Conservation (phyloP, 2,797 vertebrate species). For the Enteromius trimaculatus region DNA sequence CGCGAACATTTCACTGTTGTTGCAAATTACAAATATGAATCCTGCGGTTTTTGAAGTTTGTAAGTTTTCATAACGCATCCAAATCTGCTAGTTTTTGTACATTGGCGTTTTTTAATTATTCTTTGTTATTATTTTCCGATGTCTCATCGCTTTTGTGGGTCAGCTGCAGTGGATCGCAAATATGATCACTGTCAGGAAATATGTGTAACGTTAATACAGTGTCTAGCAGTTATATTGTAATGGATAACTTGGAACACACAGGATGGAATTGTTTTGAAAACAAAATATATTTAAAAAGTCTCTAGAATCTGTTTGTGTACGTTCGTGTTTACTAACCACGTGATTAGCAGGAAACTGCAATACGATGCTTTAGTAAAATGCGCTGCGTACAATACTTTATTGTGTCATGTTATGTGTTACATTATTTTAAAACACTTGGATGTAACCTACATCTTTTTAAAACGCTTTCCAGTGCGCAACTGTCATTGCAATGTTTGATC, state of each 20-base stretch:
- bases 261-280: background rate
- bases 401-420: background rate
- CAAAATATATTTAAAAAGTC: background rate
- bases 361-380: background rate
- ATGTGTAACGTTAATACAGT: background rate
- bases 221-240: background rate
- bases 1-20: background rate
- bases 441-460: background rate
- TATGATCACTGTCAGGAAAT: background rate
- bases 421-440: background rate
- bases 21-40: background rate
- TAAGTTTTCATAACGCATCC: background rate
- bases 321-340: background rate
- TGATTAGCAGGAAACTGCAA: constrained; percentile 9
- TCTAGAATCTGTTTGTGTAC: background rate
- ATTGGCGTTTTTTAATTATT: background rate
- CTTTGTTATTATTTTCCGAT: background rate
- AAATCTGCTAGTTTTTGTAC: background rate
- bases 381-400: background rate
- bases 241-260: background rate
- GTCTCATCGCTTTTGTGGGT: background rate
- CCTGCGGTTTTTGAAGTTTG: constrained; percentile 7
- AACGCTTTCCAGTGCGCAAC: background rate
- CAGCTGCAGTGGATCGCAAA: background rate
- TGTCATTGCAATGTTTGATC: background rate